phyloP scores from a whole-genome alignment of 2,888 invertebrate species.

The Patella pellucida region DNA sequence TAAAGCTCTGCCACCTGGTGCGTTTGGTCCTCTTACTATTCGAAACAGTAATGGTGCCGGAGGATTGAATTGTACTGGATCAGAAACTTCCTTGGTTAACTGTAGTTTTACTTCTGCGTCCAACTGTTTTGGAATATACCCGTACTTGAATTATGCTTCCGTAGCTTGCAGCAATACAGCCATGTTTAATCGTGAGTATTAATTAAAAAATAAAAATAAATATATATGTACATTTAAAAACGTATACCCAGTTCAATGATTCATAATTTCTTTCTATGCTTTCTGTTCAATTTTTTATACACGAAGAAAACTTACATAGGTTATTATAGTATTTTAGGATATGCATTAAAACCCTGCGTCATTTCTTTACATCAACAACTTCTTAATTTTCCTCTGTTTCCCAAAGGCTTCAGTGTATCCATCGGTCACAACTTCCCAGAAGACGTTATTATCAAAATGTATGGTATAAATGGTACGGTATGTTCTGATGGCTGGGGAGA shows the following conservation, averaged over 20 bases:
- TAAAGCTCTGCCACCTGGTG: slow-evolving; percentile 45
- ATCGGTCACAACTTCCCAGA: slow-evolving; percentile 45
- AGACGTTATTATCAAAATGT: slow-evolving; percentile 46
- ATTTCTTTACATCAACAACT: too few species aligned
- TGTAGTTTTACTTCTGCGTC: slow-evolving; percentile 41
- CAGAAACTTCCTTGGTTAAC: slow-evolving; percentile 41
- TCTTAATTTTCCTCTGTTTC: too few species aligned
- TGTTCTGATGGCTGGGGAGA: slow-evolving; percentile 52
- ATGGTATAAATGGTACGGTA: slow-evolving; percentile 50
- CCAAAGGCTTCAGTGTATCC: slow-evolving; percentile 39
- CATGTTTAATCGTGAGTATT: slow-evolving; percentile 35
- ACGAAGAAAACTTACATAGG: too few species aligned
- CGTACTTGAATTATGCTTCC: slow-evolving; percentile 47
- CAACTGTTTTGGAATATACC: slow-evolving; percentile 20
- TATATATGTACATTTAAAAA: too few species aligned
- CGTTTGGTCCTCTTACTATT: slow-evolving; percentile 42
- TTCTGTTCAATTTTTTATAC: too few species aligned
- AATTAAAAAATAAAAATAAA: too few species aligned
- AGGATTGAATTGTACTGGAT: slow-evolving; percentile 72
- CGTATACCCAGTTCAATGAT: too few species aligned
- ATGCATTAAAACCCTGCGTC: too few species aligned
- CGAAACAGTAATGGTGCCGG: slow-evolving; percentile 41
- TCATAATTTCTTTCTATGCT: too few species aligned
- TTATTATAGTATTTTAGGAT: too few species aligned
- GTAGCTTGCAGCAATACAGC: slow-evolving; percentile 48